Evolutionary conservation across 2,888 invertebrate genomes (phyloP), one percentile per base, ranked within the genome.

Genomic region (Litoditis marina): DNA sequence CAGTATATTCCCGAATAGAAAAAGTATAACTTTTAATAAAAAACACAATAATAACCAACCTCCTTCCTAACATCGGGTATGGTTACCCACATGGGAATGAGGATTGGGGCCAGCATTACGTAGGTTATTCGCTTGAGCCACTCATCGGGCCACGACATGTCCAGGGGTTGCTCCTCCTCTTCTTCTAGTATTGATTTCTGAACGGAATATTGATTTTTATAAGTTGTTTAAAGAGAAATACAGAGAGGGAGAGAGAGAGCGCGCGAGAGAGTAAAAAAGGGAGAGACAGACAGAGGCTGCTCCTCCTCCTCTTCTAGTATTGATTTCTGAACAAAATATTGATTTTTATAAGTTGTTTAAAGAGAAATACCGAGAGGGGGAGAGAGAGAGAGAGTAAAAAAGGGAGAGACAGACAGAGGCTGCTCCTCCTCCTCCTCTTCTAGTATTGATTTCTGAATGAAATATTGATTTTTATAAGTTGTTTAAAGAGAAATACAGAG

Each of bases 21-120:
- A 16, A 36, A 22, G 31, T 19, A 27, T 54, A 44, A 19, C n/a
- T 47, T 47, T 13, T 13, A n/a, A 4, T 11, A 5, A 5, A 2
- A 25, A 25, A 50, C 3, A 50, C 19, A 25, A n/a, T n/a, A 7
- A n/a, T 22, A 19, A 28, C 61, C 58, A 31, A 85, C 90, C 81
- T 91, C 90, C 83, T 91, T 90, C 84, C 93, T 88, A 72, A 94
- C 93, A 85, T 95, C 94, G 76, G 95, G 94, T 84, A 95, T 88
- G 78, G 94, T 93, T 81, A 94, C 87, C 93, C 94, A 95, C 84
- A 96, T 88, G 63, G 92, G 92, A 87, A 95, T 90, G 86, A 95
- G 88, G 83, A 96, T 91, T 72, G 96, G 96, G 67, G 92, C 92
- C 83, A 96, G 89, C 80, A 94, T 87, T 83, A 96, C 85, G 85